phyloP scores from a whole-genome alignment of 2,888 invertebrate species.

The Nysson spinosus region DNA sequence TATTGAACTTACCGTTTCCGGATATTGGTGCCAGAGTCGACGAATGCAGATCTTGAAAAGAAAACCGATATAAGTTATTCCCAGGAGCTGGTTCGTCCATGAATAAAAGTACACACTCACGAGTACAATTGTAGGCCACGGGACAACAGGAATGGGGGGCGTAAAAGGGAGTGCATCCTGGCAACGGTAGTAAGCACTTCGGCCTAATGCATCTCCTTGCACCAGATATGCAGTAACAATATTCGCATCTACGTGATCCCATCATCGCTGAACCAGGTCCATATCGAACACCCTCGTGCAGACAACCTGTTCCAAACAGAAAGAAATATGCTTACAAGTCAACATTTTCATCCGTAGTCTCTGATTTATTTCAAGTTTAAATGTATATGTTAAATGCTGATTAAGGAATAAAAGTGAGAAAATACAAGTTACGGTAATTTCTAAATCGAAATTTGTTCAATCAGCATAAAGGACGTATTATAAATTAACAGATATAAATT shows the following conservation, averaged over 20 bases:
- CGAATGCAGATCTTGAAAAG: slow-evolving; percentile 55
- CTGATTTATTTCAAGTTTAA: no score
- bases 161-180: slow-evolving; percentile 84
- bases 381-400: no score
- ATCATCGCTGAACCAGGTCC: slow-evolving; percentile 91
- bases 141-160: slow-evolving; percentile 87
- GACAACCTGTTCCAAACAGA: slow-evolving; percentile 81
- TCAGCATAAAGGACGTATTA: no score
- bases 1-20: slow-evolving; percentile 65
- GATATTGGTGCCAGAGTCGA: slow-evolving; percentile 63
- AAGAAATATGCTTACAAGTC: slow-evolving; percentile 9
- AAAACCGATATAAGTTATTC: slow-evolving; percentile 21
- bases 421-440: no score
- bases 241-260: slow-evolving; percentile 88
- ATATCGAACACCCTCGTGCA: slow-evolving; percentile 85
- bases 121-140: slow-evolving; percentile 85
- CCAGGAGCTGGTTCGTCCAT: background rate
- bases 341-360: no score
- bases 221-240: slow-evolving; percentile 87
- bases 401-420: no score
- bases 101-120: no score
- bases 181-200: slow-evolving; percentile 86
- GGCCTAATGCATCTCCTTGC: slow-evolving; percentile 85
- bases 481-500: no score
- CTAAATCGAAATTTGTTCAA: no score